These are phyloP conservation scores for Cataglyphis livida DNA, from an alignment of 2,888 invertebrate species.

Conservation along the genomic window DNA sequence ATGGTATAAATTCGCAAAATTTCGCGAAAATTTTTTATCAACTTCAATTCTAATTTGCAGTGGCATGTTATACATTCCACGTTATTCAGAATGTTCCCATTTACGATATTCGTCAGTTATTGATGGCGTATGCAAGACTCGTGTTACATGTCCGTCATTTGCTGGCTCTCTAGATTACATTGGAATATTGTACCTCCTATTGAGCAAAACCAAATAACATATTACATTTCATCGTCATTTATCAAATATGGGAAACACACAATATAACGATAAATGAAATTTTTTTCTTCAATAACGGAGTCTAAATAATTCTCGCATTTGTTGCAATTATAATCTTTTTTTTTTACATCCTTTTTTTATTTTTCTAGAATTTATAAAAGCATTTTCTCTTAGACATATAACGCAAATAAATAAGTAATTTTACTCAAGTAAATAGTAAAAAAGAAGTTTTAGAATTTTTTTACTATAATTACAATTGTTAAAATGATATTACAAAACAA, in stretches of 20 bases:
- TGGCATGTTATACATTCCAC: neutral
- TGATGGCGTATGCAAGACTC: conserved; percentile 35
- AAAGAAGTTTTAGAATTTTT: neutral
- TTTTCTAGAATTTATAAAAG: neutral
- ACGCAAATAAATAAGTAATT: neutral
- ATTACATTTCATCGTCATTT: neutral
- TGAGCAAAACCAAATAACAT: neutral
- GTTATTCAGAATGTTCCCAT: conserved; percentile 16
- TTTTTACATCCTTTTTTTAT: neutral
- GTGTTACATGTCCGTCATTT: conserved; percentile 26
- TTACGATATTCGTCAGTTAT: conserved; percentile 29
- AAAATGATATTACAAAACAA: neutral
- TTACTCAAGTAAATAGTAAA: neutral
- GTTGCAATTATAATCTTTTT: neutral
- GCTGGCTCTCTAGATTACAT: conserved; percentile 28
- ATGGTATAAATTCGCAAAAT: neutral
- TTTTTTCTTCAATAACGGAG: neutral
- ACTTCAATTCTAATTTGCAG: conserved; percentile 13
- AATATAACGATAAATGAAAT: neutral
- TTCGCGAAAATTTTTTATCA: neutral
- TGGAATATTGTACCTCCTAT: neutral
- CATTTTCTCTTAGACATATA: neutral
- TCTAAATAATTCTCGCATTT: neutral
- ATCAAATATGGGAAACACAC: neutral
- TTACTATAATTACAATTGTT: neutral